A percentile compares a stretch with the other conserved stretches of the same genome.
Evolutionary conservation across 2,888 invertebrate genomes (phyloP).

Genomic region (Luperina testacea): DNA sequence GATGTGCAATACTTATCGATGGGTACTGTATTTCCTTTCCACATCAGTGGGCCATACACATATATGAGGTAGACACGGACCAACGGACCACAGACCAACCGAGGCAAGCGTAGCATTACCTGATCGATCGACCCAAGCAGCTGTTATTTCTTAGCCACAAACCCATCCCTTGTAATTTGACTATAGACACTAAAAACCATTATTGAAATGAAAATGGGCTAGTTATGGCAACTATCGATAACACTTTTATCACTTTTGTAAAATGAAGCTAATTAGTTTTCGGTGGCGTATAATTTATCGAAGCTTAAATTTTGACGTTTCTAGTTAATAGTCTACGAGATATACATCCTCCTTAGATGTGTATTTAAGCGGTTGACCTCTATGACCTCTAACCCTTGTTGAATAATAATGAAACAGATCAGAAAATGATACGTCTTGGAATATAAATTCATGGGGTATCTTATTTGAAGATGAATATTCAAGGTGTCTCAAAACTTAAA

Average conservation of each 20-base stretch:
- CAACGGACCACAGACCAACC: too few relatives aligned
- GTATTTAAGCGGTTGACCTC: constrained; percentile 35
- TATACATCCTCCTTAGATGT: constrained; percentile 12
- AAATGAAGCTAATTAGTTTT: constrained; percentile 20
- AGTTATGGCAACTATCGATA: background rate
- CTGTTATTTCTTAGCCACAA: too few relatives aligned
- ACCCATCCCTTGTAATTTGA: background rate
- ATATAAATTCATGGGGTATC: constrained; percentile 31
- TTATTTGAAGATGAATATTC: constrained; percentile 42
- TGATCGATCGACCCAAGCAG: too few relatives aligned
- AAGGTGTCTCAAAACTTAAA: constrained; percentile 7
- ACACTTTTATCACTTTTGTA: constrained; percentile 2
- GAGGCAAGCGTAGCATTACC: too few relatives aligned
- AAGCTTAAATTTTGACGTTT: constrained; percentile 22
- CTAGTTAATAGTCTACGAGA: constrained; percentile 20
- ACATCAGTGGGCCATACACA: background rate
- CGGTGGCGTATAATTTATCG: background rate
- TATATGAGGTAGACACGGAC: background rate
- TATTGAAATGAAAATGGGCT: background rate
- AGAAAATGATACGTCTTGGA: constrained; percentile 52
- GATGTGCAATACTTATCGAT: too few relatives aligned
- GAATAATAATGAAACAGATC: constrained; percentile 67
- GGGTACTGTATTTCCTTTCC: background rate
- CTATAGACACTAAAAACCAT: background rate
- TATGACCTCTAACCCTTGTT: constrained; percentile 54